A percentile compares a stretch with the other conserved stretches of the same genome.
Conservation (phyloP, 2,113 vertebrate genomes). For the Tychaedon coryphoeus region DNA sequence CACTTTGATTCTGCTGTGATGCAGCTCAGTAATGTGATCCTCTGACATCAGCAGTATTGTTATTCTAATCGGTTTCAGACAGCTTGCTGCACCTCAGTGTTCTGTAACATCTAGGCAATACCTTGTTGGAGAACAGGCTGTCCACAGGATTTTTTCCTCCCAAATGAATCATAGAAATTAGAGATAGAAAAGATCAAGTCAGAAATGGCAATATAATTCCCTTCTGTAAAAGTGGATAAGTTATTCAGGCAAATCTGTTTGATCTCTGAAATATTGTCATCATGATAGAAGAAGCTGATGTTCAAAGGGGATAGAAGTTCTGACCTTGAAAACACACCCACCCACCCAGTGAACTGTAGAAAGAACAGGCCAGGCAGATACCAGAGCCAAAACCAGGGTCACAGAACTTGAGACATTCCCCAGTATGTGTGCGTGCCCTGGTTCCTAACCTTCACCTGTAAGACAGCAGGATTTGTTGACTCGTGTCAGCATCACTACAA, state of each 20-base stretch:
- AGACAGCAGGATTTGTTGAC: not conserved
- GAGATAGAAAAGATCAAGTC: slow-evolving; percentile 31
- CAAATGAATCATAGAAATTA: slow-evolving; percentile 23
- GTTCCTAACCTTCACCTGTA: not conserved
- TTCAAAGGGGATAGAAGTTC: not conserved
- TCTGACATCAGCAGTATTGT: slow-evolving; percentile 34
- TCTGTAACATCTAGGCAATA: slow-evolving; percentile 25
- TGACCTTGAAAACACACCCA: not conserved
- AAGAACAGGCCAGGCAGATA: not conserved
- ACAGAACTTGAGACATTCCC: not conserved
- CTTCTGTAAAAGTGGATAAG: slow-evolving; percentile 41
- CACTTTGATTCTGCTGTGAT: not conserved
- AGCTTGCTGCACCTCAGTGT: not conserved
- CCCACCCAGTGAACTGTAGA: not conserved
- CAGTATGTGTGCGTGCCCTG: not conserved
- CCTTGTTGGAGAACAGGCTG: slow-evolving; percentile 3
- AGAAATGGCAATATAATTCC: slow-evolving; percentile 29
- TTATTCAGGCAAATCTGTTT: slow-evolving; percentile 36
- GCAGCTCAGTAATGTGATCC: not conserved
- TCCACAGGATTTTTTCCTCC: not conserved
- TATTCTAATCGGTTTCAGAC: not conserved
- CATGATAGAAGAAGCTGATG: not conserved
- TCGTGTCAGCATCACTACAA: not conserved
- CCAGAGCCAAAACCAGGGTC: not conserved
- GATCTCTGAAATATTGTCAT: not conserved